A percentile compares a stretch with the other conserved stretches of the same genome.
These are phyloP conservation scores for Smutsia temminckii DNA, from an alignment of 2,797 vertebrate genomes.

Conservation along the genomic window DNA sequence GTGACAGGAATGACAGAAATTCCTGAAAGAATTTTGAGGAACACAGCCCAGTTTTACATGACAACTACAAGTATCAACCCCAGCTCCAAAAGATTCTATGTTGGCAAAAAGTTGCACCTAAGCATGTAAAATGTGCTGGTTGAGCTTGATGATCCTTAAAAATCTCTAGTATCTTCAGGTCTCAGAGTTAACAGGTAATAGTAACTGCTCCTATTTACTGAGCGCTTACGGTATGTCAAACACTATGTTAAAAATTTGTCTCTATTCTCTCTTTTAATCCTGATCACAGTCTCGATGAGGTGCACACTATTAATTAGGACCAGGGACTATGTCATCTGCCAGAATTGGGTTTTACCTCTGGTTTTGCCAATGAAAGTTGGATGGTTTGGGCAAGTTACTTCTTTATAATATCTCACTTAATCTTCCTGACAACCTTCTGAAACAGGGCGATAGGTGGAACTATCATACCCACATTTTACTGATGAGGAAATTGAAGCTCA, in stretches of 20 bases:
- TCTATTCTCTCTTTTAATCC: constrained; percentile 20
- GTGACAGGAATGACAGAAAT: background rate
- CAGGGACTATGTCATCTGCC: background rate
- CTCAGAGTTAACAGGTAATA: background rate
- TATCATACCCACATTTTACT: constrained; percentile 16
- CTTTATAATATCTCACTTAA: background rate
- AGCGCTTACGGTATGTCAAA: background rate
- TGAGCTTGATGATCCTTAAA: background rate
- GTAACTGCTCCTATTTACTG: background rate
- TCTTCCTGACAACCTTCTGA: constrained; percentile 16
- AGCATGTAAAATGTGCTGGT: background rate
- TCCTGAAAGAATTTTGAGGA: background rate
- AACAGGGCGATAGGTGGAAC: background rate
- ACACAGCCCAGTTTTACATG: background rate
- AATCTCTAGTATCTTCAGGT: background rate
- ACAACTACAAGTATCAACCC: background rate
- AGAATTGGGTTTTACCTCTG: background rate
- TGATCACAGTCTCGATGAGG: background rate
- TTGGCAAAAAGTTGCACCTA: background rate
- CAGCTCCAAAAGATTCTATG: background rate
- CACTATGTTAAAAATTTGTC: background rate
- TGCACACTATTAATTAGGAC: background rate
- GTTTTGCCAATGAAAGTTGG: background rate
- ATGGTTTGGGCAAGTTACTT: constrained; percentile 20
- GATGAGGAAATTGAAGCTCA: background rate